Base-by-base conservation (phyloP, 2,113 vertebrate genomes). In the Hiodon tergisus region DNA sequence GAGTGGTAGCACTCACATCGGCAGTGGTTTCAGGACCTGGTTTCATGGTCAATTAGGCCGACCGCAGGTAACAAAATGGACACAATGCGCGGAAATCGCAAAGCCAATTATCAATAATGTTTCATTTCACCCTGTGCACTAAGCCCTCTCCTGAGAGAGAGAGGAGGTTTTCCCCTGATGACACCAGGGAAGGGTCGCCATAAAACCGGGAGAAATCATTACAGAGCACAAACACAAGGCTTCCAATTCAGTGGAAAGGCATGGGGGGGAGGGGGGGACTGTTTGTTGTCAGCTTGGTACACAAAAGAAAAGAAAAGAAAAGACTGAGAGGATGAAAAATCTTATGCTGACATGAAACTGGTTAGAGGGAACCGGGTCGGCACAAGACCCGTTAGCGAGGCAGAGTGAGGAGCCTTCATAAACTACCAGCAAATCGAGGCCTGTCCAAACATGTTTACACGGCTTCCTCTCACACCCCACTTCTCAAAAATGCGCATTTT, bases 11-110 rank as follows among this genome's bases (percentile, higher is more conserved):
- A 65, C 81, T 85, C 72, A 73, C 66, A 81, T 85, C 83, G 86
- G 83, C 77, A 80, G 63, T 0, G 6, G 82, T 84, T 89, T 80
- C 78, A 83, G 81, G 52, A 80, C 78, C 82, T 87, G 83, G 89
- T 90, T 92, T 90, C 89, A 90, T 77, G 86, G 88, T 90, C 89
- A 90, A 86, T 93, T 91, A 91, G 86, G 65, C 63, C 86, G 89
- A 90, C 89, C 86, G 85, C 83, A 90, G 80, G 85, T 88, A 90
- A 31, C 82, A 91, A 90, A 89, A 84, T 83, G 86, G 84, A 86
- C 89, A 83, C 74, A 76, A 85, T 79, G 78, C 54, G 72, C 77
- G 85, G 62, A 89, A 87, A 90, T 87, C 86, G 91, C 78, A 81
- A 79, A 88, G 84, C 80, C 87, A 92, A 90, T 90, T 91, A 92